Evolutionary conservation across 2,888 invertebrate genomes (phyloP).

Genomic region (Orthonychiurus folsomi): DNA sequence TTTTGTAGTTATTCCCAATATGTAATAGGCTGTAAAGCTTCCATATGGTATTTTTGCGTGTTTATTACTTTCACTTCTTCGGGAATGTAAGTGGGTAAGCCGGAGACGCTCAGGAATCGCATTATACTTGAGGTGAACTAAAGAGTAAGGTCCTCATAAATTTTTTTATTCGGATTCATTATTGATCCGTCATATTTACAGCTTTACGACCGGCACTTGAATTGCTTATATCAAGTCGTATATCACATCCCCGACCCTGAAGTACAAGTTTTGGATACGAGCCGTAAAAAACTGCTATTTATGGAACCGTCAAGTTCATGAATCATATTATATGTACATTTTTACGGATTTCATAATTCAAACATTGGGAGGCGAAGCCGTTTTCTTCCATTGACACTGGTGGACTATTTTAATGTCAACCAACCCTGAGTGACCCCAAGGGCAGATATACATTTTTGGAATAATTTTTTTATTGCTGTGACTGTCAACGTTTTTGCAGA

Average conservation of each 20-base stretch:
- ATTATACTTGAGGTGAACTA: not conserved
- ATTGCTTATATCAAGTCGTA: no score
- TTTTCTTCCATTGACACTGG: no score
- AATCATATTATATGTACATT: conserved; percentile 8
- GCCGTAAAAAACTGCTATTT: not conserved
- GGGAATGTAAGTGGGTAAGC: no score
- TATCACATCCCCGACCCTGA: not conserved
- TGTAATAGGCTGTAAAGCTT: not conserved
- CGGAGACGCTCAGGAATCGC: no score
- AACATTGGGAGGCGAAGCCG: not conserved
- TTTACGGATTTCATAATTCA: not conserved
- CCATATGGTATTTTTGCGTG: not conserved
- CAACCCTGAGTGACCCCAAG: no score
- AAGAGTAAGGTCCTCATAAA: not conserved
- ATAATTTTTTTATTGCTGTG: not conserved
- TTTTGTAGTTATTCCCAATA: not conserved
- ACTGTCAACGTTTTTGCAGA: not conserved
- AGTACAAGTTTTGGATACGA: not conserved
- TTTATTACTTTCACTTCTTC: not conserved
- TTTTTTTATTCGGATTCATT: not conserved
- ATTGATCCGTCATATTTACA: conserved; percentile 1
- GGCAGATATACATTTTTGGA: no score
- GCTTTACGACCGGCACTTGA: not conserved
- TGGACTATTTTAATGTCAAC: no score
- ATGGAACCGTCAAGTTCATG: conserved; percentile 4